These are phyloP conservation scores for Carcina quercana DNA, from an alignment of 2,888 invertebrate species.

Conservation along the genomic window DNA sequence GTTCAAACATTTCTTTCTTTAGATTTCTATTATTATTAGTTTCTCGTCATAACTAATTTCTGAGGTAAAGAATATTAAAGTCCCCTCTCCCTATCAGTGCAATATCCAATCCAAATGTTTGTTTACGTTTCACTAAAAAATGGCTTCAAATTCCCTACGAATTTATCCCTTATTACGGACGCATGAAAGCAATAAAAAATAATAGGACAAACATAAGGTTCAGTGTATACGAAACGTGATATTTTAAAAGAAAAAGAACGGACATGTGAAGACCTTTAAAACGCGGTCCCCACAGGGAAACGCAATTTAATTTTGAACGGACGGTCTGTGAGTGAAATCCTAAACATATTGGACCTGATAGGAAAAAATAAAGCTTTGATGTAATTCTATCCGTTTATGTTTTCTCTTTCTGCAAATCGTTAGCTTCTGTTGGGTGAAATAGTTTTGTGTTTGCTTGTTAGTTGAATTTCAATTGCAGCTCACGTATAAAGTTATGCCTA, in stretches of 20 bases:
- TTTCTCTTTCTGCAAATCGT: slow-evolving; percentile 27
- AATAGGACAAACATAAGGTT: slow-evolving; percentile 50
- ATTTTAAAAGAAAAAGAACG: slow-evolving; percentile 48
- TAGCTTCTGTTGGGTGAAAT: slow-evolving; percentile 36
- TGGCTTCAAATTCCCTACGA: slow-evolving; percentile 22
- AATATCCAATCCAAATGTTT: too few relatives aligned
- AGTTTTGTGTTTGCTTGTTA: slow-evolving; percentile 1
- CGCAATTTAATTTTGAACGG: slow-evolving; percentile 63
- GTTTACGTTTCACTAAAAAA: too few relatives aligned
- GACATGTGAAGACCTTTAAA: slow-evolving; percentile 67
- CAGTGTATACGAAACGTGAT: slow-evolving; percentile 50
- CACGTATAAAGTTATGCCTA: too few relatives aligned
- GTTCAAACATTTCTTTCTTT: too few relatives aligned
- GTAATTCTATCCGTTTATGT: slow-evolving; percentile 49
- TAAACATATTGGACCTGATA: slow-evolving; percentile 61
- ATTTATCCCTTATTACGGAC: slow-evolving; percentile 43
- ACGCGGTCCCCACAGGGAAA: slow-evolving; percentile 36
- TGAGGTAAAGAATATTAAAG: too few relatives aligned
- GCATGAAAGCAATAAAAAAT: slow-evolving; percentile 44
- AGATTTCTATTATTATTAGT: too few relatives aligned
- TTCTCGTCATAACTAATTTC: too few relatives aligned
- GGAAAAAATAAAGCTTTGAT: slow-evolving; percentile 56
- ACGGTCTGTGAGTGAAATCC: slow-evolving; percentile 63
- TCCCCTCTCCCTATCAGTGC: too few relatives aligned
- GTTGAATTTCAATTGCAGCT: slow-evolving; percentile 10